Evolutionary conservation across 2,888 invertebrate species (phyloP), one percentile per base, ranked within the genome.

Genomic region (Ceriagrion tenellum): DNA sequence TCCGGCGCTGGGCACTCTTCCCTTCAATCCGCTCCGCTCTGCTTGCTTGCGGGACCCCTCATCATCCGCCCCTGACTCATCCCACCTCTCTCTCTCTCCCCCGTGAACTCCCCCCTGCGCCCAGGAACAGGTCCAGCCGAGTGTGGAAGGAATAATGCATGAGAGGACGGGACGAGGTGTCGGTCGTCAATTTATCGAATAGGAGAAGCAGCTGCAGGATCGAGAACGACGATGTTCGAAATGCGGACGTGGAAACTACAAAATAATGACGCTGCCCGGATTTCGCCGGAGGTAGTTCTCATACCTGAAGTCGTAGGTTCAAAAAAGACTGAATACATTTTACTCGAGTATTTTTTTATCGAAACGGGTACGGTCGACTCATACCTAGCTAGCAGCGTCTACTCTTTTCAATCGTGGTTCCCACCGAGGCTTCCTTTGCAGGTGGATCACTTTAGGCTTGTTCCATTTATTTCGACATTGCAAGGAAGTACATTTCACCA

Each of bases 91-190:
- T n/a, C n/a, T n/a, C n/a, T n/a, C n/a, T n/a, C n/a, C n/a, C n/a
- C n/a, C n/a, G n/a, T n/a, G n/a, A n/a, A n/a, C 59, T 16, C 59
- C 23, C 0, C 59, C 4, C 8, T n/a, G n/a, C 69, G 26, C 23
- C 81, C 81, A 30, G 26, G 35, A 81, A 81, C 26, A 13, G 35
- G 35, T 81, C 81, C 13, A 35, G 81, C 35, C 30, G 35, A 81
- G 81, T 35, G 81, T 81, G 81, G 81, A 81, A 16, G 81, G 13
- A 81, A 81, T 81, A 81, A 81, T 81, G 30, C 81, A 81, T 81
- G 35, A 81, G 81, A 16, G 81, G 35, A 81, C 8, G 81, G 35
- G 81, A 81, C 35, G 30, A 35, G 30, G 81, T 81, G 81, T 81
- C 81, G 35, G 35, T 81, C 35, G 81, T 81, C 81, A 81, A 81